Percentiles rank a stretch among this genome's conserved stretches.
Conservation (phyloP, 2,113 vertebrate species). For the Tichodroma muraria region DNA sequence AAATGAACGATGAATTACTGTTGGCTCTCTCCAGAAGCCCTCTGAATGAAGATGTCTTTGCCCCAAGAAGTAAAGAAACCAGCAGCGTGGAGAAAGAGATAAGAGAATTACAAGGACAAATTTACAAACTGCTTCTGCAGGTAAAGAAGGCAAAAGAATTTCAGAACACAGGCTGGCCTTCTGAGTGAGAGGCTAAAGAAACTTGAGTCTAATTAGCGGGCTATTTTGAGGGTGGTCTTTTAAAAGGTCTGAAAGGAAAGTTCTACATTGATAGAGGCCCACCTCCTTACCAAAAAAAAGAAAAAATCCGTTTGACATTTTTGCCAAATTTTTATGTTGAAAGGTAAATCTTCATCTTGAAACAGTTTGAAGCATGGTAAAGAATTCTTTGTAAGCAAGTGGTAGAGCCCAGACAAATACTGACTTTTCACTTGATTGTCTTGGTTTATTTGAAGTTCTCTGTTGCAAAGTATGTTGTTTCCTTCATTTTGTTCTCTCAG, state of each 20-base stretch:
- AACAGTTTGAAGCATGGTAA: not conserved
- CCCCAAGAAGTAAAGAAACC: constrained; percentile 63
- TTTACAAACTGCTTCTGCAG: constrained; percentile 88
- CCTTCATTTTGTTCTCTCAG: not conserved
- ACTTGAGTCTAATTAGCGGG: not conserved
- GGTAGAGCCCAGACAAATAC: not conserved
- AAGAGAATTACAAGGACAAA: constrained; percentile 84
- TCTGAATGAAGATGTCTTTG: constrained; percentile 89
- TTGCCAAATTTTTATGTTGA: not conserved
- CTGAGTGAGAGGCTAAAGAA: not conserved
- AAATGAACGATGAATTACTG: not conserved
- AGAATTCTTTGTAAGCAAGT: not conserved
- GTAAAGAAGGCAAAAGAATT: constrained; percentile 57
- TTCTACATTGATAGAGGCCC: not conserved
- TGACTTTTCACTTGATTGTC: not conserved
- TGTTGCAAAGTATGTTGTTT: not conserved
- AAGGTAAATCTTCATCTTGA: not conserved
- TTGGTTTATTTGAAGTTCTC: not conserved
- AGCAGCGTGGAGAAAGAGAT: constrained; percentile 75
- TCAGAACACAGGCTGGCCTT: not conserved
- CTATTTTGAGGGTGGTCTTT: not conserved
- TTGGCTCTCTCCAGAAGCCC: constrained; percentile 74
- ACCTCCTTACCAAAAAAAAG: not conserved
- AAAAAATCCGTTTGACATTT: not conserved
- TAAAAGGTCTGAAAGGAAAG: not conserved